Percentiles rank a stretch among this genome's conserved stretches.
Evolutionary conservation across 2,113 vertebrate species (phyloP).

Genomic region (Carassius gibelio): DNA sequence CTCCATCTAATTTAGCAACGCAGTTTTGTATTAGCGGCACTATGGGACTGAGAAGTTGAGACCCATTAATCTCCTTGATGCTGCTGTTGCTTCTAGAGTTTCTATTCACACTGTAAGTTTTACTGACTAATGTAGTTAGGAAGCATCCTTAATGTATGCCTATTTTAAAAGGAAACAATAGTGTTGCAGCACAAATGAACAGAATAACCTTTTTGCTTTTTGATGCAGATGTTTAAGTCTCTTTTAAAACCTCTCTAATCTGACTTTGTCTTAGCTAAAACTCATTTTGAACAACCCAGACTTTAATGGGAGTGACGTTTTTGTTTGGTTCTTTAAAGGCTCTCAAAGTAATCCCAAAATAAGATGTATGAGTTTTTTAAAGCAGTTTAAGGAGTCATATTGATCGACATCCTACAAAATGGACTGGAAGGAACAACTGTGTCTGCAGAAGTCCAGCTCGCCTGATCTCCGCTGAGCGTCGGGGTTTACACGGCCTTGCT

Average conservation of each 20-base stretch:
- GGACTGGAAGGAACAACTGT: constrained; percentile 65
- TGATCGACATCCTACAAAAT: constrained; percentile 54
- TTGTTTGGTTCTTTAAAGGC: constrained; percentile 21
- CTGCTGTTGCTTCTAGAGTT: constrained; percentile 2
- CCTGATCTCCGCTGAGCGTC: constrained; percentile 49
- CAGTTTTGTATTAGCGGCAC: background rate
- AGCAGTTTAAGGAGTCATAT: constrained; percentile 49
- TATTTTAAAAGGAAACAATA: constrained; percentile 2
- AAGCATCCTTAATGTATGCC: background rate
- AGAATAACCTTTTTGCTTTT: background rate
- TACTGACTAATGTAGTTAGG: background rate
- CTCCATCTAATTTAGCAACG: background rate
- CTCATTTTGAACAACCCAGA: background rate
- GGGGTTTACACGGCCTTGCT: constrained; percentile 36
- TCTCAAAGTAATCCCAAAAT: constrained; percentile 22
- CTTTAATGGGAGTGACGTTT: background rate
- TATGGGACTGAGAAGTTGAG: background rate
- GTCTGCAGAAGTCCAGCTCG: constrained; percentile 44
- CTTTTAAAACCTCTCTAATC: background rate
- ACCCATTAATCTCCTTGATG: constrained; percentile 25
- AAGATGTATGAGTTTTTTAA: constrained; percentile 13
- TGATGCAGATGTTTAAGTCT: constrained; percentile 1
- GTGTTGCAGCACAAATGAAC: background rate
- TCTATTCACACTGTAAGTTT: constrained; percentile 1
- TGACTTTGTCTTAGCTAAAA: background rate